Conservation (phyloP, 2,797 vertebrate genomes). For the Cirrhinus molitorella region DNA sequence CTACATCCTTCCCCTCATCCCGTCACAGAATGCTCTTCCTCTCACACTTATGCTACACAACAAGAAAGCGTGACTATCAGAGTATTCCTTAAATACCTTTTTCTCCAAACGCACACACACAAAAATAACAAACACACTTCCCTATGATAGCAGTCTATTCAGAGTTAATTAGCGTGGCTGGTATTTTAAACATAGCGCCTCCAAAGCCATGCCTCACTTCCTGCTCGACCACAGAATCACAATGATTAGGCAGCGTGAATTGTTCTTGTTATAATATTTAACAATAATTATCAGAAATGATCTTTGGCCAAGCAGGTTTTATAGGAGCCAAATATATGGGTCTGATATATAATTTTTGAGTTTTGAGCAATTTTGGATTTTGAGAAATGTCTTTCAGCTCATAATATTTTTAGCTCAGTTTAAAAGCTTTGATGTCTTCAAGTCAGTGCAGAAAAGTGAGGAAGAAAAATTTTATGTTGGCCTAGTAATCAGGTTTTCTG, state of each 20-base stretch:
- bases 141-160: slow-evolving; percentile 37
- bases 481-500: background rate
- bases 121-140: slow-evolving; percentile 20
- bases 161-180: slow-evolving; percentile 43
- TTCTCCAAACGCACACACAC: background rate
- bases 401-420: background rate
- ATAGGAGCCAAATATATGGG: background rate
- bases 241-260: background rate
- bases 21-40: slow-evolving; percentile 45
- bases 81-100: slow-evolving; percentile 19
- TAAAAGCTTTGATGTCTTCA: background rate
- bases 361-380: background rate
- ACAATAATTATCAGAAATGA: background rate
- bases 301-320: background rate
- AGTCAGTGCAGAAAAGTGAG: background rate
- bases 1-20: slow-evolving; percentile 50
- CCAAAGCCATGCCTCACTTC: slow-evolving; percentile 1
- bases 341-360: background rate
- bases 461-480: background rate
- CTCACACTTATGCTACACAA: slow-evolving; percentile 10
- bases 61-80: slow-evolving; percentile 13
- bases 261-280: background rate
- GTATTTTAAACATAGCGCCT: slow-evolving; percentile 21
- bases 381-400: background rate
- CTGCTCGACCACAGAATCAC: background rate